These are phyloP conservation scores for Pyrrhia umbra DNA, from an alignment of 2,888 invertebrate genomes.

Conservation along the genomic window DNA sequence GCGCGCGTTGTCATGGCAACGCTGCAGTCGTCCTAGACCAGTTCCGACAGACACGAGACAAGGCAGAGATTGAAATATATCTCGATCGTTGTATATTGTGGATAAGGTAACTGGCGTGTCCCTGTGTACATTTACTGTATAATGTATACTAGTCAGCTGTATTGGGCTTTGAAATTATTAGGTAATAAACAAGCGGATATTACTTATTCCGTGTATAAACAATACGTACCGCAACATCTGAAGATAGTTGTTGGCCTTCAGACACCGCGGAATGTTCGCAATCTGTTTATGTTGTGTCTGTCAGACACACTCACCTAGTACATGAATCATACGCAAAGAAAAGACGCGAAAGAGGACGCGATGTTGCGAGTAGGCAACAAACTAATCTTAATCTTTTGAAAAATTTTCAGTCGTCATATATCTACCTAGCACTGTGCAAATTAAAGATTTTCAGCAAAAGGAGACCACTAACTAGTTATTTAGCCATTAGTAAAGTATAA, in stretches of 20 bases:
- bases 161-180: neutral
- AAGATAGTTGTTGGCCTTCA: conserved; percentile 31
- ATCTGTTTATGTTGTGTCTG: conserved; percentile 10
- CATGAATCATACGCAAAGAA: conserved; percentile 3
- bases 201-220: neutral
- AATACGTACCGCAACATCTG: neutral
- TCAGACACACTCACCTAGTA: neutral
- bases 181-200: conserved; percentile 8
- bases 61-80: conserved; percentile 11
- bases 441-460: too few relatives aligned
- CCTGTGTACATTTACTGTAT: too few relatives aligned
- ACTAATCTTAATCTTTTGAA: too few relatives aligned
- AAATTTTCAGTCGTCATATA: too few relatives aligned
- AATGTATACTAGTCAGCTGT: neutral
- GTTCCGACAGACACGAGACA: conserved; percentile 12
- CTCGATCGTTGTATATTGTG: neutral
- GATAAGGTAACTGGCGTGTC: too few relatives aligned
- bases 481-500: too few relatives aligned
- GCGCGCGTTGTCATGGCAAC: conserved; percentile 75
- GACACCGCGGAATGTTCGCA: conserved; percentile 34
- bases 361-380: neutral
- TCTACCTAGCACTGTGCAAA: too few relatives aligned
- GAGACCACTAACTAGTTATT: too few relatives aligned
- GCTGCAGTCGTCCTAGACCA: conserved; percentile 66
- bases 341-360: neutral